These are phyloP conservation scores for Prionace glauca DNA, from an alignment of 2,797 vertebrate species.

Conservation along the genomic window DNA sequence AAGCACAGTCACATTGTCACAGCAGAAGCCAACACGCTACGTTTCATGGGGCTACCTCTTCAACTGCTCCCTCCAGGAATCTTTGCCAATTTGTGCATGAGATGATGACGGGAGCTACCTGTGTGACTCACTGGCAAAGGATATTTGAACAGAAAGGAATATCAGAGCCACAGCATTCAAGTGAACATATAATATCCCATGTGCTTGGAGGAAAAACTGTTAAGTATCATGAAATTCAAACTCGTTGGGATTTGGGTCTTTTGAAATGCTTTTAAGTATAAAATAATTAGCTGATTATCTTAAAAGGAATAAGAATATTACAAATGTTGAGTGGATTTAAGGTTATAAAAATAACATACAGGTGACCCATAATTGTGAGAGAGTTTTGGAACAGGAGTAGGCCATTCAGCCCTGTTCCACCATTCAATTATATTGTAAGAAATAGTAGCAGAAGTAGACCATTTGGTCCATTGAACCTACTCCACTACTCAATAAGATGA, in stretches of 20 bases:
- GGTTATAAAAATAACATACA: not conserved
- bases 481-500: not conserved
- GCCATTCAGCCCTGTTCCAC: not conserved
- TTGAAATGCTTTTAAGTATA: not conserved
- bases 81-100: not conserved
- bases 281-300: not conserved
- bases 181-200: slow-evolving; percentile 82
- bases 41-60: not conserved
- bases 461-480: not conserved
- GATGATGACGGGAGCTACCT: not conserved
- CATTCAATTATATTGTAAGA: not conserved
- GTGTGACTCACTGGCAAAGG: slow-evolving; percentile 58
- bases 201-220: slow-evolving; percentile 89
- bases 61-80: not conserved
- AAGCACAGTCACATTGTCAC: not conserved
- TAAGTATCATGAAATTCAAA: slow-evolving; percentile 50
- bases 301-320: not conserved
- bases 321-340: not conserved
- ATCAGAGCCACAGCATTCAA: slow-evolving; percentile 73
- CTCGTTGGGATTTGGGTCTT: not conserved
- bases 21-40: not conserved
- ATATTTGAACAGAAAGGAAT: slow-evolving; percentile 68
- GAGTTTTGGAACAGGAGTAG: not conserved
- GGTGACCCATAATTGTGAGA: not conserved
- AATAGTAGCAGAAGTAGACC: not conserved